Conservation (phyloP, 2,888 invertebrate genomes). For the Dolichopus griseipennis region DNA sequence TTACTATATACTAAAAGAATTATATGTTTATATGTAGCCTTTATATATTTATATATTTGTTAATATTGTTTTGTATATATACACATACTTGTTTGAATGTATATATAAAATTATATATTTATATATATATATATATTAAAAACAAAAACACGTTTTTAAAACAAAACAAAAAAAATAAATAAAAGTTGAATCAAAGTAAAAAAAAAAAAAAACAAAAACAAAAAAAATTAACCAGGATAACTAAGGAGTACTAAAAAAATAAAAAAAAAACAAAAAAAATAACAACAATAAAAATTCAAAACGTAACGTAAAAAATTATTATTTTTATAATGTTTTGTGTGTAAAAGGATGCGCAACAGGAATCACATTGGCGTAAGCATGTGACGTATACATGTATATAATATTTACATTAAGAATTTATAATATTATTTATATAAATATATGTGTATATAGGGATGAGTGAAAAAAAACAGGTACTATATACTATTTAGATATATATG, state of each 20-base stretch:
- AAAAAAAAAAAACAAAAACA: neutral
- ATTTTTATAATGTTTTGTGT: slow-evolving; percentile 2
- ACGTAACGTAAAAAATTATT: neutral
- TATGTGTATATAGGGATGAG: neutral
- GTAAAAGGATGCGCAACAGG: slow-evolving; percentile 21
- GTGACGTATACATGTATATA: neutral
- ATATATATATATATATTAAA: neutral
- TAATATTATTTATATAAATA: neutral
- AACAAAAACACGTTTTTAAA: neutral
- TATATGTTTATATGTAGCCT: neutral
- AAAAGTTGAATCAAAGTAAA: neutral
- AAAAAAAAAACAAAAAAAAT: neutral
- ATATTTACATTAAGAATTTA: neutral
- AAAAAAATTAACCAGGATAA: neutral
- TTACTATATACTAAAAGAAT: no score
- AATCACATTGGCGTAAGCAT: slow-evolving; percentile 14
- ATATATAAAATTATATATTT: no score
- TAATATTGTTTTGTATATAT: neutral
- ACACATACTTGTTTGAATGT: no score
- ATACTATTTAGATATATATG: neutral
- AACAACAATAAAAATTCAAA: no score
- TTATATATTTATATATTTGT: neutral
- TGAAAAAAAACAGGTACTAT: neutral
- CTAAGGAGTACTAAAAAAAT: neutral
- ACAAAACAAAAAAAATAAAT: no score